Evolutionary conservation across 2,888 invertebrate species (phyloP), one percentile per base, ranked within the genome.

Genomic region (Orthonevra nobilis): DNA sequence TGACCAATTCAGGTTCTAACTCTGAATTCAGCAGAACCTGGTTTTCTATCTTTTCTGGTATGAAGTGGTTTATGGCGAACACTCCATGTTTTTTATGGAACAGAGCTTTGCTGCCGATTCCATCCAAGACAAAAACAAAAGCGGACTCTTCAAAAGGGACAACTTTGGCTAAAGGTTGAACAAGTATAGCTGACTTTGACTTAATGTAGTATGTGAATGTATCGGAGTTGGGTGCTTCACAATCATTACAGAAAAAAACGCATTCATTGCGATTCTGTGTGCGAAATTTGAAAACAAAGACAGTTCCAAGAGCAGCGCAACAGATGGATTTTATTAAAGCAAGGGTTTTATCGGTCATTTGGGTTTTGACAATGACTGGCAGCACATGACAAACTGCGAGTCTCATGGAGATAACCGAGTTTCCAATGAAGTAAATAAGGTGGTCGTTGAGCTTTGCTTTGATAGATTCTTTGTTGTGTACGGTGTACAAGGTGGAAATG

Each of bases 11-110:
- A 1, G 79, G 73, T 14, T 61, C 61, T 19, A 73, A 15, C 3
- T 14, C 4, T 3, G 73, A 28, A 9, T 32, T 61, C 9, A 20
- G 2, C 0, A 79, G 36, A 30, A 79, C 14, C 26, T 72, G 48
- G 5, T 54, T 56, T 6, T 79, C 79, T 4, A 68, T n/a, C 40
- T 63, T 73, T 0, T 20, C 28, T 5, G 73, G 58, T 1, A 50
- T 32, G 36, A 79, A 79, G 23, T 79, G 79, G 9, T 79, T 79
- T 15, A 79, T 68, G 10, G 73, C 79, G 10, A 79, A 79, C 0
- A 79, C 26, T 3, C 73, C 79, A 20, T 9, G 54, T 10, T 48
- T 66, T 17, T 56, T 30, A 2, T 42, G 30, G 20, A 73, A 68
- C 4, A 79, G 26, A 6, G 40, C 10, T 6, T 54, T 40, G 12